Percentiles rank a stretch among this genome's conserved stretches.
Evolutionary conservation across 1,140 invertebrate genomes (phyloP).

Genomic region (Aporrectodea caliginosa): DNA sequence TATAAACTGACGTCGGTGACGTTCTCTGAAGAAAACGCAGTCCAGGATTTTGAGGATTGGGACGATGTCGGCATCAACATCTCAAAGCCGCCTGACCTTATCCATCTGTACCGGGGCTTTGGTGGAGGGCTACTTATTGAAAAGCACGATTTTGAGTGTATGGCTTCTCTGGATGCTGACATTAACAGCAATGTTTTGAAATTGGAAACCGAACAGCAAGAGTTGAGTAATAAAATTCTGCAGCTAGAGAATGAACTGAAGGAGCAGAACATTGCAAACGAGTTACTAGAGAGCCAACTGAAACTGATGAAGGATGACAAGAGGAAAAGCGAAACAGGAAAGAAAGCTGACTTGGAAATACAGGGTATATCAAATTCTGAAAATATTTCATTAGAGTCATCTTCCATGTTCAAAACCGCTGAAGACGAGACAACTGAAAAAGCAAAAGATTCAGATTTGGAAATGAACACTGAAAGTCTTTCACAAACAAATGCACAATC

Average conservation of each 20-base stretch:
- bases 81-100: constrained; percentile 71
- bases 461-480: too few species aligned
- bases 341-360: too few species aligned
- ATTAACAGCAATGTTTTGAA: constrained; percentile 20
- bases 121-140: constrained; percentile 41
- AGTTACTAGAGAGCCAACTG: neutral
- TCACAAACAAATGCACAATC: too few species aligned
- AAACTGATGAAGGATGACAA: neutral
- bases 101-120: constrained; percentile 73
- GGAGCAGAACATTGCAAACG: constrained; percentile 20
- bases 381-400: too few species aligned
- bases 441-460: too few species aligned
- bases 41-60: constrained; percentile 92
- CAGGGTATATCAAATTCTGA: too few species aligned
- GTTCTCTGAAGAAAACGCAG: constrained; percentile 86
- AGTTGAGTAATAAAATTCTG: neutral
- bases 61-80: constrained; percentile 81
- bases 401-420: too few species aligned
- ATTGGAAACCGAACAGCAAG: neutral
- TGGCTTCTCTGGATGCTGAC: constrained; percentile 35
- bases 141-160: constrained; percentile 38
- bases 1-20: constrained; percentile 87
- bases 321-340: neutral
- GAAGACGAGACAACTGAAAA: too few species aligned
- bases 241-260: constrained; percentile 2